Conservation (phyloP, 2,888 invertebrate genomes). For the Hoplodrina blanda region DNA sequence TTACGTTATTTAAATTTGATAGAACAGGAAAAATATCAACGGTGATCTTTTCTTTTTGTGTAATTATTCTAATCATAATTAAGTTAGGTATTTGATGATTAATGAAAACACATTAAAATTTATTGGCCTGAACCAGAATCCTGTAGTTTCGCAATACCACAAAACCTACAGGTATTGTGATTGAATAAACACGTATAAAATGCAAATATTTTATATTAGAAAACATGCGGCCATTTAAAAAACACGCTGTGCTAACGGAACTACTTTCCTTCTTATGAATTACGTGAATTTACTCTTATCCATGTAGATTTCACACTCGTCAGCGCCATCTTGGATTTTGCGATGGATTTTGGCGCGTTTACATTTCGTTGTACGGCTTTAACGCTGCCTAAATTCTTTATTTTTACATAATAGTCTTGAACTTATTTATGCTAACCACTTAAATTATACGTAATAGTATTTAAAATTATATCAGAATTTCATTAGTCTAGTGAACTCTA, state of each 20-base stretch:
- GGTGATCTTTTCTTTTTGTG: not conserved
- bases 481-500: constrained; percentile 16
- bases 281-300: constrained; percentile 45
- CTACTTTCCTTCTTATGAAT: constrained; percentile 64
- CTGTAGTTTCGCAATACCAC: constrained; percentile 4
- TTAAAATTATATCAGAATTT: constrained; percentile 15
- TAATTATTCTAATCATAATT: not conserved
- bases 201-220: constrained; percentile 59
- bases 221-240: constrained; percentile 58
- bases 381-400: not conserved
- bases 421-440: constrained; percentile 4
- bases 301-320: constrained; percentile 19
- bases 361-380: constrained; percentile 4
- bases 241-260: constrained; percentile 49
- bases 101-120: constrained; percentile 19
- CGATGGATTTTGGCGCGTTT: constrained; percentile 11
- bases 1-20: not conserved
- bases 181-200: constrained; percentile 36
- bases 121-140: not conserved
- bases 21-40: not conserved
- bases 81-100: not conserved
- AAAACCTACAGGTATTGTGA: constrained; percentile 10
- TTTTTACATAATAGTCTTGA: not conserved
- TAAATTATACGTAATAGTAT: constrained; percentile 6
- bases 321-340: constrained; percentile 33